A percentile compares a stretch with the other conserved stretches of the same genome.
These are phyloP conservation scores for Salvelinus namaycush DNA, from an alignment of 2,113 vertebrate species.

Conservation along the genomic window DNA sequence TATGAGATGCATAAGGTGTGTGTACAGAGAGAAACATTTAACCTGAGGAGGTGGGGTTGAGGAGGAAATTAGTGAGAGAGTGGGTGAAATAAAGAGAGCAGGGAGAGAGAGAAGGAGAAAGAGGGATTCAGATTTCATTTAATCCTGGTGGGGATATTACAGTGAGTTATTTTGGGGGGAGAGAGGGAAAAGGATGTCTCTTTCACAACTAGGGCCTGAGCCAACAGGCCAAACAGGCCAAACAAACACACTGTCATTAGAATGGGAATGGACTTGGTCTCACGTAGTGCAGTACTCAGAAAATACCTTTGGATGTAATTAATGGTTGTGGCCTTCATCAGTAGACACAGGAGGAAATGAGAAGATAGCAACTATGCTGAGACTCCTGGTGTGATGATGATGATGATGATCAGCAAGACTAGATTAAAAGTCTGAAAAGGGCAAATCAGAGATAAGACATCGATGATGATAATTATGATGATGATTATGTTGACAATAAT, in stretches of 20 bases:
- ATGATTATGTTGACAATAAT: slow-evolving; percentile 31
- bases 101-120: slow-evolving; percentile 10
- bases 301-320: not conserved
- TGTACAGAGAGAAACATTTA: slow-evolving; percentile 12
- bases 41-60: slow-evolving; percentile 9
- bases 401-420: slow-evolving; percentile 44
- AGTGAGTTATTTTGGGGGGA: slow-evolving; percentile 49
- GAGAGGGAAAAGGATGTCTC: slow-evolving; percentile 42
- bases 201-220: slow-evolving; percentile 53
- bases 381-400: slow-evolving; percentile 36
- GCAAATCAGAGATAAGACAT: too few species aligned
- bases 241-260: slow-evolving; percentile 72
- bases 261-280: slow-evolving; percentile 50
- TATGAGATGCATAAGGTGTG: not conserved
- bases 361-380: too few species aligned
- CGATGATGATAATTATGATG: not conserved
- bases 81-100: not conserved
- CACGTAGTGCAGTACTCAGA: not conserved
- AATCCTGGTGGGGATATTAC: slow-evolving; percentile 61
- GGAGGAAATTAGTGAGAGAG: not conserved
- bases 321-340: slow-evolving; percentile 63
- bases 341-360: slow-evolving; percentile 46
- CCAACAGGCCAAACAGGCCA: slow-evolving; percentile 60
- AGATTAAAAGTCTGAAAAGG: too few species aligned
- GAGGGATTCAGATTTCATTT: slow-evolving; percentile 57